A percentile compares a stretch with the other conserved stretches of the same genome.
These are phyloP conservation scores for Drosophila merina DNA, from an alignment of 2,888 invertebrate species.

Conservation along the genomic window DNA sequence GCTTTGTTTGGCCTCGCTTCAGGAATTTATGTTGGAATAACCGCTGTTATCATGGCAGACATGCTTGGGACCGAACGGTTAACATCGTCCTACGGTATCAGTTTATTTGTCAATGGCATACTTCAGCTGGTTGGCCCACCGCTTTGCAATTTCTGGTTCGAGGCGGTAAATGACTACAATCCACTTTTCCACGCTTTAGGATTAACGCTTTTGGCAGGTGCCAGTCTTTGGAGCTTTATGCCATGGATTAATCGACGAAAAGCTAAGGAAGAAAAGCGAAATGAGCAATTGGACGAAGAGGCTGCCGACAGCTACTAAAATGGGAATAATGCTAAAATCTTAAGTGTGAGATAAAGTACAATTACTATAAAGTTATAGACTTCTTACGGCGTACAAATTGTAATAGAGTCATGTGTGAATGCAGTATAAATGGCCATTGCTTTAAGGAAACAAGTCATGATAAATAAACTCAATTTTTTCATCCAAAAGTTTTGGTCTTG, in stretches of 20 bases:
- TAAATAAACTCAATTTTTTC: conserved; percentile 69
- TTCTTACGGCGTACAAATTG: conserved; percentile 64
- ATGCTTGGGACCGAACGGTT: conserved; percentile 93
- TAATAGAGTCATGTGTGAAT: conserved; percentile 13
- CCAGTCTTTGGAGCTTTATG: conserved; percentile 90
- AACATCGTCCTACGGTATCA: conserved; percentile 94
- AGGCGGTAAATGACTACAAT: conserved; percentile 87
- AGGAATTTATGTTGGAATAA: conserved; percentile 93
- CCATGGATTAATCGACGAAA: conserved; percentile 87
- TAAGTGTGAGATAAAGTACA: conserved; percentile 55
- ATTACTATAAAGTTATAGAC: conserved; percentile 65
- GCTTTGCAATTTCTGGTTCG: conserved; percentile 90
- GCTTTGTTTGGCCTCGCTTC: conserved; percentile 92
- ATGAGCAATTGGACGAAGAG: conserved; percentile 65
- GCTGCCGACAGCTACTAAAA: conserved; percentile 55
- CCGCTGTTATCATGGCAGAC: conserved; percentile 94
- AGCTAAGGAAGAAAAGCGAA: conserved; percentile 63
- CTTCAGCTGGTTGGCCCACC: conserved; percentile 93
- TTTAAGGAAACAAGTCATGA: conserved; percentile 22
- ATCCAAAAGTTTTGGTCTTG: conserved; percentile 57
- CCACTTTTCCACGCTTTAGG: conserved; percentile 91
- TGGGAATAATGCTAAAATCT: conserved; percentile 2
- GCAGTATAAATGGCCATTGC: conserved; percentile 6
- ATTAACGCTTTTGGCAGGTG: conserved; percentile 89
- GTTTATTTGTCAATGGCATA: conserved; percentile 92